Evolutionary conservation across 2,113 vertebrate species (phyloP).

Genomic region (Condylura cristata): DNA sequence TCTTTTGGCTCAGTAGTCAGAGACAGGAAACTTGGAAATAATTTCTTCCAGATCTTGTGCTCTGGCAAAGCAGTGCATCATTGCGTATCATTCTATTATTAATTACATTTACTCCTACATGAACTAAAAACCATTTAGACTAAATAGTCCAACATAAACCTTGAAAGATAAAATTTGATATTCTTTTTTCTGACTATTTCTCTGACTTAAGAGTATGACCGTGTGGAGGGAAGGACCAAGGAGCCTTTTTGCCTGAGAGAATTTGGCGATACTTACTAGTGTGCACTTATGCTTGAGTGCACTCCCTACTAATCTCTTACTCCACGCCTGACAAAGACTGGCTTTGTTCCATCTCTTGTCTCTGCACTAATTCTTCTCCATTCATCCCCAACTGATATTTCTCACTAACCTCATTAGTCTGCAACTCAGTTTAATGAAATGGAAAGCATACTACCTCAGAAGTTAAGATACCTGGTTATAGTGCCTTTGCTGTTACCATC

Average conservation of each 20-base stretch:
- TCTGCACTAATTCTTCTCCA: not conserved
- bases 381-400: not conserved
- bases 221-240: not conserved
- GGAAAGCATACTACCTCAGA: not conserved
- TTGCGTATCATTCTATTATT: slow-evolving; percentile 80
- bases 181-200: slow-evolving; percentile 49
- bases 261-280: slow-evolving; percentile 57
- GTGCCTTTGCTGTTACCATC: not conserved
- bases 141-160: slow-evolving; percentile 76
- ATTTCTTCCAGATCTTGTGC: slow-evolving; percentile 60
- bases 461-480: not conserved
- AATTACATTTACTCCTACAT: slow-evolving; percentile 82
- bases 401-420: not conserved
- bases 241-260: not conserved
- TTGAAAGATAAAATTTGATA: slow-evolving; percentile 77
- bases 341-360: not conserved
- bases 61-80: slow-evolving; percentile 70
- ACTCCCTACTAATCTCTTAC: slow-evolving; percentile 37
- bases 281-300: slow-evolving; percentile 13
- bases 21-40: slow-evolving; percentile 43
- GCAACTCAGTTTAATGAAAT: not conserved
- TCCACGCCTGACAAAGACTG: slow-evolving; percentile 23
- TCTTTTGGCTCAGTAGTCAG: slow-evolving; percentile 47
- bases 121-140: slow-evolving; percentile 81
- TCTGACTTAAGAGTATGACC: slow-evolving; percentile 27